Evolutionary conservation across 2,797 vertebrate species (phyloP).

Genomic region (Melanotaenia parkinsoni): DNA sequence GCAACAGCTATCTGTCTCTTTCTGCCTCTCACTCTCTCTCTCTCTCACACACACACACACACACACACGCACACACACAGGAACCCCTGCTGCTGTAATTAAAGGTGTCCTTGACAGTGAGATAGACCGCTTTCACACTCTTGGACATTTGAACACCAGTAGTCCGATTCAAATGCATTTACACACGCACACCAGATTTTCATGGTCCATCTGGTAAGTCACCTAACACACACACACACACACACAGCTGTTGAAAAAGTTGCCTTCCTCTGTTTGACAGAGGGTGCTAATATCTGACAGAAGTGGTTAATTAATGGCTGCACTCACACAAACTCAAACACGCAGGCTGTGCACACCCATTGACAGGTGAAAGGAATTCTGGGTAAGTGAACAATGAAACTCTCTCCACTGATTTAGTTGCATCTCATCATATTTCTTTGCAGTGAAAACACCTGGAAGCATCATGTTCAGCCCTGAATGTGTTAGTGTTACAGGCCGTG

Average conservation of each 20-base stretch:
- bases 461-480: conserved; percentile 33
- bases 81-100: conserved; percentile 80
- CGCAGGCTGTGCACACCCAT: no score
- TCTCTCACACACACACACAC: conserved; percentile 15
- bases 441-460: conserved; percentile 14
- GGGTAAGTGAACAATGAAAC: no score
- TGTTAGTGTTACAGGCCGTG: conserved; percentile 54
- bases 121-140: conserved; percentile 75
- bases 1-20: conserved; percentile 1
- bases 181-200: conserved; percentile 34
- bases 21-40: neutral
- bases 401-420: neutral
- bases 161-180: conserved; percentile 32
- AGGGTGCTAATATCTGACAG: conserved; percentile 27
- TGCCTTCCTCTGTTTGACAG: conserved; percentile 16
- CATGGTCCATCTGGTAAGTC: conserved; percentile 42
- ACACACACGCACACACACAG: conserved; percentile 24
- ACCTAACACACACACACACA: conserved; percentile 12
- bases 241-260: conserved; percentile 18
- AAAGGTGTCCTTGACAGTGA: conserved; percentile 84
- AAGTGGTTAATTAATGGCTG: conserved; percentile 12
- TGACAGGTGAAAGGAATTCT: no score
- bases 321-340: neutral
- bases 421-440: neutral
- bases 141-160: conserved; percentile 69